Evolutionary conservation across 2,797 vertebrate species (phyloP).

Genomic region (Trematomus bernacchii): DNA sequence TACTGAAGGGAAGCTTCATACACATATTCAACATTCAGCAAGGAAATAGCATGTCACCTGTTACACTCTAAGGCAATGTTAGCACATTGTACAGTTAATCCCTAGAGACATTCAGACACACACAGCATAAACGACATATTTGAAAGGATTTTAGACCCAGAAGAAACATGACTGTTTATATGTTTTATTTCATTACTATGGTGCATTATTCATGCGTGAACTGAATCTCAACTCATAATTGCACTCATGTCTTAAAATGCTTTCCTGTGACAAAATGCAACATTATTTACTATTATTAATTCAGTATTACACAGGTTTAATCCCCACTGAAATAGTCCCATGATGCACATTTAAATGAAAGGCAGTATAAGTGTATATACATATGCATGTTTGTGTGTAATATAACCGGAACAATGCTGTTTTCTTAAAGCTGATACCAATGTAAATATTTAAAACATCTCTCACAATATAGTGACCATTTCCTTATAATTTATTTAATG

Average conservation of each 20-base stretch:
- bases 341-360: conserved; percentile 27
- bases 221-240: conserved; percentile 28
- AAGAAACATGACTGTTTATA: conserved; percentile 8
- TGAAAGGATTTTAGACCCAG: conserved; percentile 2
- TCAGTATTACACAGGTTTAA: conserved; percentile 21
- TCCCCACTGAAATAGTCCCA: background rate
- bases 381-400: background rate
- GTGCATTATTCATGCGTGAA: conserved; percentile 13
- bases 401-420: background rate
- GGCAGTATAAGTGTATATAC: background rate
- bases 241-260: conserved; percentile 10
- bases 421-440: background rate
- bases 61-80: conserved; percentile 22
- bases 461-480: background rate
- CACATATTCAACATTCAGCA: conserved; percentile 9
- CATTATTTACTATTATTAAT: background rate
- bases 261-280: conserved; percentile 17
- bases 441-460: background rate
- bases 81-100: conserved; percentile 4
- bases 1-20: conserved; percentile 7
- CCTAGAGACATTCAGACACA: conserved; percentile 17
- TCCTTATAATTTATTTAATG: background rate
- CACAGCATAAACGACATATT: background rate
- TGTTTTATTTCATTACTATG: conserved; percentile 14
- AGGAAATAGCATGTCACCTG: conserved; percentile 37